These are phyloP conservation scores for Helicoverpa armigera DNA, from an alignment of 1,140 invertebrate genomes.

Conservation along the genomic window DNA sequence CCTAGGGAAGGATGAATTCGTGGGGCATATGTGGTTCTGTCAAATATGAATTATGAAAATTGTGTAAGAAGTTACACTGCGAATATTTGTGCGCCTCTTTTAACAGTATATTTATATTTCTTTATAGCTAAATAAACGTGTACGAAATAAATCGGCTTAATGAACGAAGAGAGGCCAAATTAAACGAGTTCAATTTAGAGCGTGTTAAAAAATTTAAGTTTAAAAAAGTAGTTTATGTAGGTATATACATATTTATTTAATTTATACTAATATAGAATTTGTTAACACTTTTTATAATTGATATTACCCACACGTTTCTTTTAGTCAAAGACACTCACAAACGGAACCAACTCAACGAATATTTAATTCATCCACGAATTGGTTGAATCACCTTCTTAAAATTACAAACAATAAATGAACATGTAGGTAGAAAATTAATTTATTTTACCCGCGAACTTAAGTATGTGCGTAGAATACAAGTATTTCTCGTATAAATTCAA, in stretches of 20 bases:
- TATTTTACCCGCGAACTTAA: slow-evolving; percentile 38
- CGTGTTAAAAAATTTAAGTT: too few species aligned
- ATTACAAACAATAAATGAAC: slow-evolving; percentile 30
- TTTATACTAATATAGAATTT: too few species aligned
- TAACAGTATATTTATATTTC: too few species aligned
- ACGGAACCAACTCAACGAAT: slow-evolving; percentile 9
- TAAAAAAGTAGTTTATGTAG: too few species aligned
- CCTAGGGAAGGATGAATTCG: neutral
- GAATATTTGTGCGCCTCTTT: neutral
- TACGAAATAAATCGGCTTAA: too few species aligned
- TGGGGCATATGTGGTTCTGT: neutral
- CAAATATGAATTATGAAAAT: slow-evolving; percentile 45
- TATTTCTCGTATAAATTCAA: slow-evolving; percentile 28
- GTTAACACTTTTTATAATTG: neutral
- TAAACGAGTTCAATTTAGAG: too few species aligned
- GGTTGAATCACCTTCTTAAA: slow-evolving; percentile 15
- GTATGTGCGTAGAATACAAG: slow-evolving; percentile 45
- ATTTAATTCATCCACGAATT: slow-evolving; percentile 16
- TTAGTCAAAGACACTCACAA: neutral
- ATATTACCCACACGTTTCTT: neutral
- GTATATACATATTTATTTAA: too few species aligned
- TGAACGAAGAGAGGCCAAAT: too few species aligned
- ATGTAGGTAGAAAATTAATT: slow-evolving; percentile 29
- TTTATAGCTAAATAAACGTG: too few species aligned
- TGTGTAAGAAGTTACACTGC: slow-evolving; percentile 16